Conservation (phyloP, 2,113 vertebrate species). For the Heteronetta atricapilla region DNA sequence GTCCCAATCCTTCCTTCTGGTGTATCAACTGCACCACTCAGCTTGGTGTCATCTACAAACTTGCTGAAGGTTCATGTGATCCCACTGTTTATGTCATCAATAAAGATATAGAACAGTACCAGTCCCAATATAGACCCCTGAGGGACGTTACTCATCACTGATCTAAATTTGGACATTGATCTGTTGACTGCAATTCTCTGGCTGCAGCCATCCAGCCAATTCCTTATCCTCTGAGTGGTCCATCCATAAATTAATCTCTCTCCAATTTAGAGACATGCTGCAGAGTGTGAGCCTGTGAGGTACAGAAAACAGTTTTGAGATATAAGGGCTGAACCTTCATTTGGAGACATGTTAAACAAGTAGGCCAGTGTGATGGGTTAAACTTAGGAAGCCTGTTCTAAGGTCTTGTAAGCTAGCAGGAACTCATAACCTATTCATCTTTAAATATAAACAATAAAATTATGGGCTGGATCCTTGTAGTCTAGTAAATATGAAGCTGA, state of each 20-base stretch:
- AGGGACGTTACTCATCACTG: not conserved
- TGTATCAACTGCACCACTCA: not conserved
- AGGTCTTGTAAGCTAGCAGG: not conserved
- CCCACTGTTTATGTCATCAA: not conserved
- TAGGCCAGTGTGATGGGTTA: not conserved
- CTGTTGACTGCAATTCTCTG: not conserved
- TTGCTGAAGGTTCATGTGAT: not conserved
- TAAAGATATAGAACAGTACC: not conserved
- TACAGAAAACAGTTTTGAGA: not conserved
- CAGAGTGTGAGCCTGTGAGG: not conserved
- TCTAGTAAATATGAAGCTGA: not conserved
- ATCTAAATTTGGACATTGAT: not conserved
- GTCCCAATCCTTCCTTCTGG: not conserved
- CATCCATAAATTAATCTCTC: not conserved
- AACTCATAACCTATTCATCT: not conserved
- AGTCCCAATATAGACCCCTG: not conserved
- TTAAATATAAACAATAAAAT: not conserved
- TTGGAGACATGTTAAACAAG: not conserved
- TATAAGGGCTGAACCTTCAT: not conserved
- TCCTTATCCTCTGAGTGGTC: not conserved
- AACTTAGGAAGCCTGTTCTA: not conserved
- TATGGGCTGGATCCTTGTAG: not conserved
- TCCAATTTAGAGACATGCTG: not conserved
- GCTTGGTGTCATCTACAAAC: not conserved
- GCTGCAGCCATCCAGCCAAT: not conserved